These are phyloP conservation scores for Indri indri DNA, from an alignment of 2,113 vertebrate species.

Conservation along the genomic window DNA sequence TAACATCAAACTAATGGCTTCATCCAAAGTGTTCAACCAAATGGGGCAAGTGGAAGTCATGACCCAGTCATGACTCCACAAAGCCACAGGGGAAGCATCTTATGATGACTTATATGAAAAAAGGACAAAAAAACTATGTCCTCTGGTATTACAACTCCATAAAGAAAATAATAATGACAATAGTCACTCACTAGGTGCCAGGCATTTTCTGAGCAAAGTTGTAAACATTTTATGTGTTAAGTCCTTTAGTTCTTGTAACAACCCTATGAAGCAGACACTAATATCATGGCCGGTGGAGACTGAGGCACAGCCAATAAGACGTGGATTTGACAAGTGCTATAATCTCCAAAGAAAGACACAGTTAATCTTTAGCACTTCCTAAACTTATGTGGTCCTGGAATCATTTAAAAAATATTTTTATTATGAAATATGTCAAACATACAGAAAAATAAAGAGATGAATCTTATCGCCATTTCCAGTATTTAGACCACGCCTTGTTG, in stretches of 20 bases:
- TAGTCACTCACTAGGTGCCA: neutral
- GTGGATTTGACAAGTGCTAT: neutral
- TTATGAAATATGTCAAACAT: neutral
- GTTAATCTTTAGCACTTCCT: neutral
- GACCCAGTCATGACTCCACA: neutral
- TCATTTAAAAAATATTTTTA: constrained; percentile 12
- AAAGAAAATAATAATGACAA: neutral
- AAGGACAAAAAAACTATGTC: neutral
- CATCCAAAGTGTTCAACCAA: neutral
- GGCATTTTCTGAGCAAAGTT: neutral
- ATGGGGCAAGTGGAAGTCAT: neutral
- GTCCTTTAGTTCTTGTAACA: neutral
- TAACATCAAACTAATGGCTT: neutral
- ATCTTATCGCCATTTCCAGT: neutral
- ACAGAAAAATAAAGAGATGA: neutral
- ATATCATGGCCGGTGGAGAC: neutral
- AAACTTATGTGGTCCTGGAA: neutral
- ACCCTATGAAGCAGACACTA: neutral
- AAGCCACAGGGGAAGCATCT: neutral
- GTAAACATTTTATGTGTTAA: neutral
- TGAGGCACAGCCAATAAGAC: neutral
- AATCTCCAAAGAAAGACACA: neutral
- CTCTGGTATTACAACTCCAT: neutral
- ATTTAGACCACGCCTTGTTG: neutral
- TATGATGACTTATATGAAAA: neutral